Conservation (phyloP, 2,888 invertebrate species). For the Odontocolon sp. region DNA sequence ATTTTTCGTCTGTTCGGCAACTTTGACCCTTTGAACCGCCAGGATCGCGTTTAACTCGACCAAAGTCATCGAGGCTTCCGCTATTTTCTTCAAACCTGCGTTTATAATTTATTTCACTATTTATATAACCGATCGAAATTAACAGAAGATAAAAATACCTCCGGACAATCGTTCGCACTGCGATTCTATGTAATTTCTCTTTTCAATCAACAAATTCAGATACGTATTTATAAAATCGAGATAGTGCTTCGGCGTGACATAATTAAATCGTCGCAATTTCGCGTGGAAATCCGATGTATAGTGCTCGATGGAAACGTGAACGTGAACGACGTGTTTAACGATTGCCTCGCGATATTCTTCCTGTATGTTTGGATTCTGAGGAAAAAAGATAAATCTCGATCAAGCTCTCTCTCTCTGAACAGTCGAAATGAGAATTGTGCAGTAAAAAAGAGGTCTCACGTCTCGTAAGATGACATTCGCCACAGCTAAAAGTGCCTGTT, state of each 20-base stretch:
- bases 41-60: slow-evolving; percentile 90
- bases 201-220: slow-evolving; percentile 88
- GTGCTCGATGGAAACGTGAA: slow-evolving; percentile 88
- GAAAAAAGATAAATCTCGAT: background rate
- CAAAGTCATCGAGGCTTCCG: slow-evolving; percentile 92
- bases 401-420: background rate
- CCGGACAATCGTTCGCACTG: slow-evolving; percentile 78
- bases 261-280: slow-evolving; percentile 90
- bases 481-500: slow-evolving; percentile 93
- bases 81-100: slow-evolving; percentile 87
- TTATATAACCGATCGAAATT: background rate
- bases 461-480: slow-evolving; percentile 92
- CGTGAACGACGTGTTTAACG: slow-evolving; percentile 92
- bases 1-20: slow-evolving; percentile 90
- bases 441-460: slow-evolving; percentile 81
- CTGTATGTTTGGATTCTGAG: slow-evolving; percentile 86
- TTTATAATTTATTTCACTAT: background rate
- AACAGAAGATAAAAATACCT: slow-evolving; percentile 61
- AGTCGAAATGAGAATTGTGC: slow-evolving; percentile 40
- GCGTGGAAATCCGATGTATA: slow-evolving; percentile 88
- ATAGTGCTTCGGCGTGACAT: slow-evolving; percentile 96
- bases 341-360: slow-evolving; percentile 86
- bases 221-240: slow-evolving; percentile 93
- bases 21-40: slow-evolving; percentile 91
- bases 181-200: slow-evolving; percentile 82